phyloP scores from a whole-genome alignment of 2,888 invertebrate species.

The Pristionchus exspectatus region DNA sequence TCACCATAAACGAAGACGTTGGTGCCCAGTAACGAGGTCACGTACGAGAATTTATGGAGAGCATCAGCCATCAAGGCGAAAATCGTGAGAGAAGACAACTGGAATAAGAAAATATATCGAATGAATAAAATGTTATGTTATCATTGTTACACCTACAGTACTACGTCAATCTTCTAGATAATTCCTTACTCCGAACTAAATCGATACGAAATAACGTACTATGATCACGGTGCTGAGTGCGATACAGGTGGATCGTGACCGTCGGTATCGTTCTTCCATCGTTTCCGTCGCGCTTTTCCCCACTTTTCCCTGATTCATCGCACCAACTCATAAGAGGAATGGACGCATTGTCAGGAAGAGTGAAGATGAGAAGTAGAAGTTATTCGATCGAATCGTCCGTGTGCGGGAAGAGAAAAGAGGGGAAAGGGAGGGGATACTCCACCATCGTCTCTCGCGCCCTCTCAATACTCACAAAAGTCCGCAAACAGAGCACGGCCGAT shows the following conservation, averaged over 20 bases:
- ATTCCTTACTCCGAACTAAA: neutral
- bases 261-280: neutral
- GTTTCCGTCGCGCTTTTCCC: neutral
- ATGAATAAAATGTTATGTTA: too few relatives aligned
- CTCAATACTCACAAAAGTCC: conserved; percentile 49
- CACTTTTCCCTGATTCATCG: conserved; percentile 42
- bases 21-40: conserved; percentile 34
- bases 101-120: neutral
- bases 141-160: too few relatives aligned
- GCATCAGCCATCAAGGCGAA: conserved; percentile 18
- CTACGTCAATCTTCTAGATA: too few relatives aligned
- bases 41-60: conserved; percentile 43
- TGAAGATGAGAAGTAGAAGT: neutral
- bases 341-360: conserved; percentile 1
- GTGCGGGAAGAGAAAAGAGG: conserved; percentile 26
- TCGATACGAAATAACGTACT: neutral
- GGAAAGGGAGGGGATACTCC: conserved; percentile 29
- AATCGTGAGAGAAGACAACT: conserved; percentile 1
- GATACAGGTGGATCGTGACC: neutral
- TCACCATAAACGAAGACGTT: conserved; percentile 53
- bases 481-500: conserved; percentile 52
- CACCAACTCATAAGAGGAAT: conserved; percentile 19
- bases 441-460: conserved; percentile 26
- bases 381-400: neutral
- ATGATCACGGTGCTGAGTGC: conserved; percentile 5